Percentiles rank a stretch among this genome's conserved stretches.
These are phyloP conservation scores for Ictidomys tridecemlineatus DNA, from an alignment of 2,113 vertebrate genomes.

Conservation along the genomic window DNA sequence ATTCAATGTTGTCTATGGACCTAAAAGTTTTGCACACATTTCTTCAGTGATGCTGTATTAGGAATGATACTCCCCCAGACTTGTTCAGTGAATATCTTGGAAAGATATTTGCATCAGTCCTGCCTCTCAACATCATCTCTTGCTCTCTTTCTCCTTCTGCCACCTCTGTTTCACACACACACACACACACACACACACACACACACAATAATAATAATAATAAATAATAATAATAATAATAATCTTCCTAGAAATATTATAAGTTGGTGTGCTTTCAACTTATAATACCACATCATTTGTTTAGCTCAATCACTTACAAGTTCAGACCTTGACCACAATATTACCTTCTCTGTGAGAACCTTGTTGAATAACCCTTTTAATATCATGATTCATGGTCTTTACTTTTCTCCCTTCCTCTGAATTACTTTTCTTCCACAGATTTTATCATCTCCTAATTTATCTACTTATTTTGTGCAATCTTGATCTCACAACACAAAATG, in stretches of 20 bases:
- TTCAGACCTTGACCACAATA: background rate
- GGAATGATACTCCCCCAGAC: background rate
- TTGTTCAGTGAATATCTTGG: background rate
- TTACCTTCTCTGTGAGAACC: background rate
- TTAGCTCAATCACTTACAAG: background rate
- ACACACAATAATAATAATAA: background rate
- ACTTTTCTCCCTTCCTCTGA: background rate
- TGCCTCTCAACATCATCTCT: background rate
- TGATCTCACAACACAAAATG: background rate
- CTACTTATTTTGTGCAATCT: background rate
- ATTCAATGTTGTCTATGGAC: no score
- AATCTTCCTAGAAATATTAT: background rate
- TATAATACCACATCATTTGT: background rate
- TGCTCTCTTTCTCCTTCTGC: background rate
- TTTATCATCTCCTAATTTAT: background rate
- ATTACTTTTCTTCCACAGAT: background rate
- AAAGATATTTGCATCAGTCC: background rate
- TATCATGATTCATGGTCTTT: background rate
- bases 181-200: no score
- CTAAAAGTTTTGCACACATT: background rate
- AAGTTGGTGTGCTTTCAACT: background rate
- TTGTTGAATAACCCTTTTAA: background rate
- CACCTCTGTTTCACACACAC: background rate
- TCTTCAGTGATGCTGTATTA: background rate
- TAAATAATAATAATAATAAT: background rate